phyloP scores from a whole-genome alignment of 92 coral and sea anemone species.

The Porites rus region DNA sequence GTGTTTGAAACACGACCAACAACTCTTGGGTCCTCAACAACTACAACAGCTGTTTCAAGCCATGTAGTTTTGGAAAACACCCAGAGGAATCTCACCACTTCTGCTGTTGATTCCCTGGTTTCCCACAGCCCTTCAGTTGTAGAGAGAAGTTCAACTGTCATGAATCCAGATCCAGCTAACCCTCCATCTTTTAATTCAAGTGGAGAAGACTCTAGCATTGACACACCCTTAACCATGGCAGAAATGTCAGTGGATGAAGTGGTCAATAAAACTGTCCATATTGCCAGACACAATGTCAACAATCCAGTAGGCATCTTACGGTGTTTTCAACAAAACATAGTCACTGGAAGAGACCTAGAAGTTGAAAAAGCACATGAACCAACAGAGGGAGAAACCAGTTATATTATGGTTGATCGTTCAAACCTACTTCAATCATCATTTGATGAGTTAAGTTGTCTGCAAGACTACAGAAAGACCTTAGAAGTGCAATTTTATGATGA shows the following conservation, averaged over 20 bases:
- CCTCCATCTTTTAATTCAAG: background rate
- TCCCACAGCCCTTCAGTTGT: no score
- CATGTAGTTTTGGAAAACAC: background rate
- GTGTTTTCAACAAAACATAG: constrained; percentile 43
- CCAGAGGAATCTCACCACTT: background rate
- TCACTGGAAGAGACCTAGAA: constrained; percentile 58
- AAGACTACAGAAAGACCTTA: constrained; percentile 52
- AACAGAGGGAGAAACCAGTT: constrained; percentile 46
- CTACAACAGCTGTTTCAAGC: background rate
- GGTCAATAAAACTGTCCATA: constrained; percentile 37
- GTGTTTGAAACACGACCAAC: background rate
- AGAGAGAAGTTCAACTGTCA: constrained; percentile 10
- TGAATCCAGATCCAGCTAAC: constrained; percentile 18
- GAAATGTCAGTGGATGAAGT: constrained; percentile 60
- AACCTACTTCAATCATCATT: constrained; percentile 41
- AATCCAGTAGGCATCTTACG: constrained; percentile 59
- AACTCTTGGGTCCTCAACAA: background rate
- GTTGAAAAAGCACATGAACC: constrained; percentile 20
- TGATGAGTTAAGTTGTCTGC: constrained; percentile 47
- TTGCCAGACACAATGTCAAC: constrained; percentile 18
- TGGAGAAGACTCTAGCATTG: background rate
- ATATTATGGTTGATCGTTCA: constrained; percentile 39
- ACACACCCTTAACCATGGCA: no score
- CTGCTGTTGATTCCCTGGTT: no score
- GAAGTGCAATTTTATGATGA: constrained; percentile 69